Base-by-base conservation (phyloP, 1,140 invertebrate genomes). In the Pissodes strobi region DNA sequence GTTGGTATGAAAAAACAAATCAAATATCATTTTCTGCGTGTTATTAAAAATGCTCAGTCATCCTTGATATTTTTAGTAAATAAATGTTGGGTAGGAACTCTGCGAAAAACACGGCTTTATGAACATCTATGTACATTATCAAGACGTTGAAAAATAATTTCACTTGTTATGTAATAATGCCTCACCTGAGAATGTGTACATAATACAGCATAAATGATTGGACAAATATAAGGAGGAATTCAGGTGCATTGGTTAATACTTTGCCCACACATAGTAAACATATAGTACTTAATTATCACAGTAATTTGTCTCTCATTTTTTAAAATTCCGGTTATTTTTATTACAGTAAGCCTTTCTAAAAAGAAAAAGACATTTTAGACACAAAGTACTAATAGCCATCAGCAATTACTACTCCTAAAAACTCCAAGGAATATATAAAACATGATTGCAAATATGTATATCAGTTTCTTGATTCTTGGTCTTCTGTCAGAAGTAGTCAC, bases 351-450 rank as follows among this genome's bases (percentile, higher is more conserved):
- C 56, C 45, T 39, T 68, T 71, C 69, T 71, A 71, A 71, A 71
- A 71, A 71, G 69, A 71, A 68, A 71, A 68, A 69, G 48, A 61
- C 64, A 67, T 15, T 64, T 66, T 56, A 58, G 57, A 63, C 9
- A 37, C 30, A 37, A 37, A 37, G 9, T n/a, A 37, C 30, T n/a
- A 9, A n/a, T n/a, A n/a, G n/a, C n/a, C n/a, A n/a, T n/a, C n/a
- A n/a, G n/a, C n/a, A n/a, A n/a, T n/a, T n/a, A n/a, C n/a, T n/a
- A n/a, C n/a, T n/a, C n/a, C n/a, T n/a, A n/a, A n/a, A n/a, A n/a
- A n/a, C n/a, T n/a, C n/a, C n/a, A n/a, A n/a, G n/a, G n/a, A n/a
- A n/a, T n/a, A n/a, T n/a, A n/a, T n/a, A n/a, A n/a, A n/a, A n/a
- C n/a, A n/a, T n/a, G n/a, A n/a, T n/a, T n/a, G n/a, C n/a, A n/a